These are phyloP conservation scores for Holotrichia oblita DNA, from an alignment of 1,140 invertebrate species.

Conservation along the genomic window DNA sequence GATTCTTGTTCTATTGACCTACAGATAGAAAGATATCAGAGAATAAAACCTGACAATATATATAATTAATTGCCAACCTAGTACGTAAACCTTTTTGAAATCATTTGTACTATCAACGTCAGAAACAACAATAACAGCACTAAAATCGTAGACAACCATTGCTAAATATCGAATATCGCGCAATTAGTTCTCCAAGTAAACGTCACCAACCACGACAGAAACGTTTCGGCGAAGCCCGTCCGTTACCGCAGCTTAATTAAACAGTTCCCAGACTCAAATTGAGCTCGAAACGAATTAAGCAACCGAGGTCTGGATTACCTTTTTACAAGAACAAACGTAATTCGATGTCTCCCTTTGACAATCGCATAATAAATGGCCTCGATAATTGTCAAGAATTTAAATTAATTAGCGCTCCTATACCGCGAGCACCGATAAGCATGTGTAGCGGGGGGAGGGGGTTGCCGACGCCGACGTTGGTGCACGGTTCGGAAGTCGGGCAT, in stretches of 20 bases:
- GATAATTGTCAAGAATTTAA: constrained; percentile 34
- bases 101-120: no score
- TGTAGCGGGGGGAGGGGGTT: neutral
- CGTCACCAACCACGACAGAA: neutral
- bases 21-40: no score
- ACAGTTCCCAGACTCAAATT: constrained; percentile 16
- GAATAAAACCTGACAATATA: no score
- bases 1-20: no score
- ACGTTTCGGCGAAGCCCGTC: neutral
- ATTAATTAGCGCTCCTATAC: constrained; percentile 13
- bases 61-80: no score
- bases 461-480: neutral
- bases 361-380: constrained; percentile 25
- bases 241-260: constrained; percentile 10
- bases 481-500: neutral
- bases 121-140: no score
- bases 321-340: constrained; percentile 35
- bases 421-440: neutral
- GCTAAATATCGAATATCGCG: no score
- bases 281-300: constrained; percentile 29
- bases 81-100: no score
- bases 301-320: constrained; percentile 26
- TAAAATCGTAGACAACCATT: no score
- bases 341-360: constrained; percentile 30
- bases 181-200: neutral